Evolutionary conservation across 2,113 vertebrate species (phyloP).

Genomic region (Eptesicus fuscus): DNA sequence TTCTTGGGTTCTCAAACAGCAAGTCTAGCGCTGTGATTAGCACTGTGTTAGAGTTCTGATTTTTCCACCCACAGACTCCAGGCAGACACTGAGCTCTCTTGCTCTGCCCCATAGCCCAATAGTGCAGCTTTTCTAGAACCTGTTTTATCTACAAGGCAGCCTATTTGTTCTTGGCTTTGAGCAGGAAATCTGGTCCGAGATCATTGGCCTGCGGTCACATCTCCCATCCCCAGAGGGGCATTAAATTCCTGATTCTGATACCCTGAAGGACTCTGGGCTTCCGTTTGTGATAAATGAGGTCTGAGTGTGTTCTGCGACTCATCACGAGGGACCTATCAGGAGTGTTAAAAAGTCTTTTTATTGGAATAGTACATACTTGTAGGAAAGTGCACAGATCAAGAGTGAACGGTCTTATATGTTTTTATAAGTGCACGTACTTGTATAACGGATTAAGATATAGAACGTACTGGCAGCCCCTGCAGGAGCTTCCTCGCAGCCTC

Average conservation of each 20-base stretch:
- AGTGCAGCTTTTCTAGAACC: not conserved
- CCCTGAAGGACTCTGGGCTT: not conserved
- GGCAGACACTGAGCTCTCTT: not conserved
- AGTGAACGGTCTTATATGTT: not conserved
- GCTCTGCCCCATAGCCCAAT: not conserved
- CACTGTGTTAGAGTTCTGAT: not conserved
- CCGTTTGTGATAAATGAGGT: not conserved
- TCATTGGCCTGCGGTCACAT: not conserved
- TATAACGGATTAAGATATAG: not conserved
- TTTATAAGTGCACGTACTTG: not conserved
- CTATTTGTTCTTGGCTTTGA: slow-evolving; percentile 39
- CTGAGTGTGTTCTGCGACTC: not conserved
- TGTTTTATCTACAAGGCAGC: slow-evolving; percentile 28
- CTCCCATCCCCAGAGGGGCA: slow-evolving; percentile 13
- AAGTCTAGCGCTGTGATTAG: not conserved
- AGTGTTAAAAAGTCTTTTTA: not conserved
- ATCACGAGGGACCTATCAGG: not conserved
- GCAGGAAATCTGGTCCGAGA: slow-evolving; percentile 16
- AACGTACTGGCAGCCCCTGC: not conserved
- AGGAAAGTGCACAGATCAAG: not conserved
- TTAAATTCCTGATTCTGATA: slow-evolving; percentile 29
- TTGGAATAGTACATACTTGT: not conserved
- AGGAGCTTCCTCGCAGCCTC: not conserved
- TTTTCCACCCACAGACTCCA: not conserved
- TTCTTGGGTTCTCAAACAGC: not conserved